Conservation (phyloP, 2,888 invertebrate species). For the Pseudococcus viburni region DNA sequence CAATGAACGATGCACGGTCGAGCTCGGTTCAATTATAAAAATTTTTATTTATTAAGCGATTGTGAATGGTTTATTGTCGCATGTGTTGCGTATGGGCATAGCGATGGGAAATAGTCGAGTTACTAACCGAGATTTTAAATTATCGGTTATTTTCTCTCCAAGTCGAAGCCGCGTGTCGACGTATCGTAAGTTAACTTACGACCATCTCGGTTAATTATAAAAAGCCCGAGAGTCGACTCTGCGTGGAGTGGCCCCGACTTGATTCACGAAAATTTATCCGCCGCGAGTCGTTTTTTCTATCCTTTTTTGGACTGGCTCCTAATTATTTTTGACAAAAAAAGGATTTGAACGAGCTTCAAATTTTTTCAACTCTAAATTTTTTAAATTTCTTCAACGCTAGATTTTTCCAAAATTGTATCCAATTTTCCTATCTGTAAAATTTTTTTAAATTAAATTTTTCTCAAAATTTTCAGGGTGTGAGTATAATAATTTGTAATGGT, state of each 20-base stretch:
- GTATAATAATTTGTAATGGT: too few species aligned
- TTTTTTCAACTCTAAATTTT: too few species aligned
- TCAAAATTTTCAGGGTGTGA: too few species aligned
- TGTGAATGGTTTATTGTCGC: slow-evolving; percentile 44
- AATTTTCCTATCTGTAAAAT: too few species aligned
- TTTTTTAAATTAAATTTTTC: too few species aligned
- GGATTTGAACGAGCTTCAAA: too few species aligned
- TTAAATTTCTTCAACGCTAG: too few species aligned
- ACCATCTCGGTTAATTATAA: slow-evolving; percentile 20
- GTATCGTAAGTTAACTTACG: neutral
- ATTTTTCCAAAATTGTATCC: too few species aligned
- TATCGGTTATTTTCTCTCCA: slow-evolving; percentile 5
- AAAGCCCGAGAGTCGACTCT: neutral
- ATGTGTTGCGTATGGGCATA: neutral
- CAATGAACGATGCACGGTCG: neutral
- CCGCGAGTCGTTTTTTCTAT: neutral
- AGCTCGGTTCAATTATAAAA: slow-evolving; percentile 5
- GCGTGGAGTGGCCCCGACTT: neutral
- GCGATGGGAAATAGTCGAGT: neutral
- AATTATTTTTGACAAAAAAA: too few species aligned
- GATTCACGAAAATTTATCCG: slow-evolving; percentile 1
- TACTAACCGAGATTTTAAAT: slow-evolving; percentile 27
- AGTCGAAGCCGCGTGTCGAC: neutral
- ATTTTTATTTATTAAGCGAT: slow-evolving; percentile 18
- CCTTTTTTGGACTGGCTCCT: too few species aligned